These are phyloP conservation scores for Vespertilio murinus DNA, from an alignment of 2,797 vertebrate genomes.

Conservation along the genomic window DNA sequence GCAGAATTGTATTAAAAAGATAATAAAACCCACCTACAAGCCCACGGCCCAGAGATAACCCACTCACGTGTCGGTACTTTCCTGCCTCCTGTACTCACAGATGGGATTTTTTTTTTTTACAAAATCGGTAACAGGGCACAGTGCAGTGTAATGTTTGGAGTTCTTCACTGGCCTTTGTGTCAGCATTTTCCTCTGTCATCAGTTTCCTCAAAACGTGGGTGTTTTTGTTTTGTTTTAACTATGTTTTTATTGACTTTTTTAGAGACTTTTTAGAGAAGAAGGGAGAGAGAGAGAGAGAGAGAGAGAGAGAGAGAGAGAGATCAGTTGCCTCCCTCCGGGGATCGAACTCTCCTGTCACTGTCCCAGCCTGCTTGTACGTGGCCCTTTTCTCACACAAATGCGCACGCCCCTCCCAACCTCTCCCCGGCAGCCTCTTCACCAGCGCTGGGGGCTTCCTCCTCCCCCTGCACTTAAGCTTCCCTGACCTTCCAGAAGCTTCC, in stretches of 20 bases:
- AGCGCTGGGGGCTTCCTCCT: not conserved
- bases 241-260: not conserved
- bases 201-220: not conserved
- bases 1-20: constrained; percentile 26
- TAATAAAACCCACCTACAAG: constrained; percentile 20
- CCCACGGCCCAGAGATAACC: not conserved
- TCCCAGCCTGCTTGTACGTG: not conserved
- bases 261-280: not conserved
- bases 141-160: not conserved
- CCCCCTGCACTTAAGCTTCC: not conserved
- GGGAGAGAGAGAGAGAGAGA: not conserved
- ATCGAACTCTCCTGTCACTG: not conserved
- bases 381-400: not conserved
- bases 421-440: not conserved
- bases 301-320: not conserved
- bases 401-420: fast-evolving
- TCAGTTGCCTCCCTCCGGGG: not conserved
- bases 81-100: not conserved
- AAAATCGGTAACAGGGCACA: not conserved
- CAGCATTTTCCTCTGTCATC: not conserved
- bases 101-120: not conserved
- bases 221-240: not conserved
- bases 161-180: not conserved
- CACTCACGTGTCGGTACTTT: not conserved
- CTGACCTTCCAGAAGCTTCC: not conserved